Evolutionary conservation across 2,888 invertebrate genomes (phyloP), one percentile per base, ranked within the genome.

Genomic region (Philhelius pedissequus): DNA sequence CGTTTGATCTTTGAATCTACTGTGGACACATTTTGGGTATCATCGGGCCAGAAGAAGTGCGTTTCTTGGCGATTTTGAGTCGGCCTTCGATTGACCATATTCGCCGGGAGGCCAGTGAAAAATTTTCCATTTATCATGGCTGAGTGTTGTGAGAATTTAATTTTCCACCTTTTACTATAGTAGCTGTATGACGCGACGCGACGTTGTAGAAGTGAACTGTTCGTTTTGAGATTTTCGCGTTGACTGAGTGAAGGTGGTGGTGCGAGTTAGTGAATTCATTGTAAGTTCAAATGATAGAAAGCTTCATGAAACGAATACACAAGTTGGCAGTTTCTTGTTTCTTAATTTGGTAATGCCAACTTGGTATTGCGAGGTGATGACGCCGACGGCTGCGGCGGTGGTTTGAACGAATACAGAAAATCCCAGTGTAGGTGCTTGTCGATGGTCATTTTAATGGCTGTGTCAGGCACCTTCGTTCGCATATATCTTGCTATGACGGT

Each of bases 41-140:
- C 92, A 69, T 92, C 91, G 0, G 92, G 92, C 92, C 92, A 92
- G 84, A 90, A 92, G 74, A 92, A 90, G 50, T 91, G 90, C 20
- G 91, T 90, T 79, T 90, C 89, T 75, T 90, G 89, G 2, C 91
- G 91, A 87, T 92, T 89, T 0, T 88, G 89, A 2, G 71, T 86
- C 20, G 84, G 87, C 4, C 76, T 74, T 0, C 90, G 89, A 6
- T 90, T 90, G 79, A 90, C 90, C 92, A 92, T 92, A 52, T 89
- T 89, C 56, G 90, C 90, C 70, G 92, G 89, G 79, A 92, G 87
- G 5, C 92, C 92, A 60, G 90, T 89, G 66, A 89, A 92, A 87
- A 92, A 92, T 87, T 92, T 92, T 75, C 92, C 91, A 76, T 92
- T 92, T 69, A 90, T 82, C 92, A 92, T 91, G 40, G 27, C 20